Evolutionary conservation across 2,888 invertebrate genomes (phyloP).

Genomic region (Coenonympha glycerion): DNA sequence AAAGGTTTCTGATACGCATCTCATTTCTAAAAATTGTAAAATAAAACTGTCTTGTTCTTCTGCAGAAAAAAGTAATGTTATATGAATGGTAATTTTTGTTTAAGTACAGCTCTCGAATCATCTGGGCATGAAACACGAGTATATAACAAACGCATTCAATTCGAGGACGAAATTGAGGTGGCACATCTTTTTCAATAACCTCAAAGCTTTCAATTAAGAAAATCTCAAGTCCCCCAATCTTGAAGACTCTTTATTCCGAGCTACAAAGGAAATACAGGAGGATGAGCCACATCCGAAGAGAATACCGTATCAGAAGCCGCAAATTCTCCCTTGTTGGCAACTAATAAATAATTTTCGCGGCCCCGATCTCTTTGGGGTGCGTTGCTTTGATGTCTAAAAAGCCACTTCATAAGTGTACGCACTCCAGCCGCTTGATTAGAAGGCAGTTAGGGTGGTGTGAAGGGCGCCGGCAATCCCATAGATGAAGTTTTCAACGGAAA

Average conservation of each 20-base stretch:
- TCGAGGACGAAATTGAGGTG: not conserved
- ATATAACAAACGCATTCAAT: too few species aligned
- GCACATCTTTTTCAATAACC: slow-evolving; percentile 14
- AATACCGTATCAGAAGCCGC: slow-evolving; percentile 33
- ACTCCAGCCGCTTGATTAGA: slow-evolving; percentile 59
- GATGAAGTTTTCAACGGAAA: slow-evolving; percentile 44
- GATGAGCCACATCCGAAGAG: slow-evolving; percentile 31
- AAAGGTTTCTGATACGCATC: too few species aligned
- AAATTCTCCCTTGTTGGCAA: slow-evolving; percentile 43
- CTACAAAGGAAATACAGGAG: slow-evolving; percentile 37
- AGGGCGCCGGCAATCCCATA: slow-evolving; percentile 28
- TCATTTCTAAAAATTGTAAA: too few species aligned
- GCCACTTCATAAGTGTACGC: slow-evolving; percentile 58
- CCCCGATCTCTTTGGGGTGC: slow-evolving; percentile 36
- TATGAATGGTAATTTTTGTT: too few species aligned
- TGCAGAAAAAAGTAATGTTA: too few species aligned
- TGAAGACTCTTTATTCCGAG: slow-evolving; percentile 34
- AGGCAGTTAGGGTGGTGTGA: slow-evolving; percentile 45
- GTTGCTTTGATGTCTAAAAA: slow-evolving; percentile 62
- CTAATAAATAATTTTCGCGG: slow-evolving; percentile 58
- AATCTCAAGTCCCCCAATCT: slow-evolving; percentile 38
- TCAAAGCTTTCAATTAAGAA: slow-evolving; percentile 36
- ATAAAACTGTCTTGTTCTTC: too few species aligned
- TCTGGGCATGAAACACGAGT: too few species aligned
- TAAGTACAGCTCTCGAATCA: too few species aligned